Base-by-base conservation (phyloP, 2,113 vertebrate species). In the Rhagologus leucostigma region DNA sequence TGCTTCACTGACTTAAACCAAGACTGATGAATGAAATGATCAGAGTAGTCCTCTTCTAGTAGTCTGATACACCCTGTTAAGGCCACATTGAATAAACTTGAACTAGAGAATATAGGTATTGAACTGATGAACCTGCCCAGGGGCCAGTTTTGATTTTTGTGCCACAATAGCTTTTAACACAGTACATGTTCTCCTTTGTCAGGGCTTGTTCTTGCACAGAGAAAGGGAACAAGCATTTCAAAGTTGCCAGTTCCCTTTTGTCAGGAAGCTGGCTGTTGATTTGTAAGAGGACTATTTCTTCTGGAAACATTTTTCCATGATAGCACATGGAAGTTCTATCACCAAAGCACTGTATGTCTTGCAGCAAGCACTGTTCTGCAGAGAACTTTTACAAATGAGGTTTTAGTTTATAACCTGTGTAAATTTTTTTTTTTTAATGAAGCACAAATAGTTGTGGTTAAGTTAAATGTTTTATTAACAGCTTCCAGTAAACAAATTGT, bases 61-160 rank as follows among this genome's bases (percentile, higher is more conserved):
- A 80, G 84, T 64, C 70, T 41, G 33, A 37, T 74, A 55, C 0
- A 32, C 65, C 52, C 80, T 52, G 37, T 60, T 53, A 80, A 89
- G 59, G 65, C 87, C 56, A 74, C 18, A 6, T 41, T 69, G 84
- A 97, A 89, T 96, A 90, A 94, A 96, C 65, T 89, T 86, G 73
- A 95, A 80, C 62, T 91, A 80, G 84, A 95, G 76, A 91, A 76
- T 19, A 55, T 53, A 39, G 83, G 71, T 89, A 86, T 60, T 92
- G 76, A 92, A 84, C 73, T 71, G 80, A 81, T 78, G 73, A 95
- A 94, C 89, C 41, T 42, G 56, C 53, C 83, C 57, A 80, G 95
- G 85, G 93, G 86, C 96, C 96, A 96, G 90, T 93, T 94, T 86
- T 86, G 56, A 75, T 52, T 95, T 91, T 91, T 92, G 76, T 86